phyloP scores from a whole-genome alignment of 2,888 invertebrate species.

The Ectropis crepuscularia region DNA sequence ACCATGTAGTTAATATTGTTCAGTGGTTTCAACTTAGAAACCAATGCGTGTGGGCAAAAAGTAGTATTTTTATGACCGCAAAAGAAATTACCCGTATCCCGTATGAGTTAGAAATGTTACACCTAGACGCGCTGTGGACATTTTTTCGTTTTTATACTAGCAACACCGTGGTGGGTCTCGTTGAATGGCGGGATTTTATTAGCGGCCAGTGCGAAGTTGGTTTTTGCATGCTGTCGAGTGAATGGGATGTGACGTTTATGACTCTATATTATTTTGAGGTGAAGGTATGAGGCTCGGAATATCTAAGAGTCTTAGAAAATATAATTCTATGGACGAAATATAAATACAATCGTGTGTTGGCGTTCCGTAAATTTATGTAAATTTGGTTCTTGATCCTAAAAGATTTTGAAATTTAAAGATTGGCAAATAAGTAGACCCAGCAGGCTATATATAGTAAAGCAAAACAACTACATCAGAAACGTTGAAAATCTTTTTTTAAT shows the following conservation, averaged over 20 bases:
- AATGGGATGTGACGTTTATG: constrained; percentile 30
- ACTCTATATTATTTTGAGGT: constrained; percentile 31
- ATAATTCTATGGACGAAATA: too few species aligned
- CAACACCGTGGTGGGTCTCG: constrained; percentile 55
- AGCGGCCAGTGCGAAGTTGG: constrained; percentile 39
- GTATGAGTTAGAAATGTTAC: constrained; percentile 63
- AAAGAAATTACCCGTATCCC: constrained; percentile 78
- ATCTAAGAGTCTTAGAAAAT: neutral
- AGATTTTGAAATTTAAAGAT: too few species aligned
- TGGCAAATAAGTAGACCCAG: too few species aligned
- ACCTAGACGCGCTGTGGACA: constrained; percentile 33
- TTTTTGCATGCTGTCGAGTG: constrained; percentile 21
- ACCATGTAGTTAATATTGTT: too few species aligned
- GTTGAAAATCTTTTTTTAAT: too few species aligned
- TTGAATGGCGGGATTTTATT: constrained; percentile 21
- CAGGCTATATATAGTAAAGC: too few species aligned
- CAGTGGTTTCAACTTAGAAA: constrained; percentile 20
- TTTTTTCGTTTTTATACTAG: constrained; percentile 40
- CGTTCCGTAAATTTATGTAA: too few species aligned
- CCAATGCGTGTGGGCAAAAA: constrained; percentile 42
- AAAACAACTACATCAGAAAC: too few species aligned
- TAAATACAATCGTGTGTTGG: too few species aligned
- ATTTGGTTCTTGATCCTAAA: too few species aligned
- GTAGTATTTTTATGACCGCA: constrained; percentile 62
- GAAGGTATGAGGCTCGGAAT: constrained; percentile 16